Base-by-base conservation (phyloP, 2,797 vertebrate species). In the Lates japonicus region DNA sequence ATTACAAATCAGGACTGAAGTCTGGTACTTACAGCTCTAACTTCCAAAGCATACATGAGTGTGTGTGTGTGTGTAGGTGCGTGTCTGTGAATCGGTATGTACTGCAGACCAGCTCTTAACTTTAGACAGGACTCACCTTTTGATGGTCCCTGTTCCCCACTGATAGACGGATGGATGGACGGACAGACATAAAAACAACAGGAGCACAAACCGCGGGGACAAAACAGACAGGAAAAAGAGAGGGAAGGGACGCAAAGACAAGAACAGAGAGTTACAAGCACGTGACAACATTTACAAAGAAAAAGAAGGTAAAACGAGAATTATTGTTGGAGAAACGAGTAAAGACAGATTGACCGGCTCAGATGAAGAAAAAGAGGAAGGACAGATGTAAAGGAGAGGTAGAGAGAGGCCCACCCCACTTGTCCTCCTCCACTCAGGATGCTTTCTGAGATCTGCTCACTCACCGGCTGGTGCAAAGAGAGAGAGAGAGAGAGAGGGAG, bases 381-480 rank as follows among this genome's bases (percentile, higher is more conserved):
- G 65, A 76, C 67, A 71, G 74, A 81, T 29, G 63, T 84, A 80
- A 82, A 83, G 52, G 37, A 72, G 55, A 80, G 61, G 68, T 42
- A 78, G 54, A 68, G 73, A 69, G 70, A 86, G 88, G 84, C 87
- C 87, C 86, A 80, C 81, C 85, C 82, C 76, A 76, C 80, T 82
- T 79, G 74, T 91, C 78, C 85, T 91, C 78, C 87, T 90, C 88
- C 90, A 90, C 79, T 86, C 83, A 84, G 84, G 81, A 90, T 82
- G 85, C 78, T 87, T 80, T 87, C 74, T 87, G 88, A 92, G 93
- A 93, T 93, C 82, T 93, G 92, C 91, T 91, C 88, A 90, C 92
- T 92, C 93, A 90, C 87, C 63, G 80, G 85, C 83, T 90, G 90
- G 76, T 87, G 91, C 91, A 93, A 82, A 85, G 82, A 87, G 74